phyloP scores from a whole-genome alignment of 2,113 vertebrate genomes.

The Pseudorhombus dupliciocellatus region DNA sequence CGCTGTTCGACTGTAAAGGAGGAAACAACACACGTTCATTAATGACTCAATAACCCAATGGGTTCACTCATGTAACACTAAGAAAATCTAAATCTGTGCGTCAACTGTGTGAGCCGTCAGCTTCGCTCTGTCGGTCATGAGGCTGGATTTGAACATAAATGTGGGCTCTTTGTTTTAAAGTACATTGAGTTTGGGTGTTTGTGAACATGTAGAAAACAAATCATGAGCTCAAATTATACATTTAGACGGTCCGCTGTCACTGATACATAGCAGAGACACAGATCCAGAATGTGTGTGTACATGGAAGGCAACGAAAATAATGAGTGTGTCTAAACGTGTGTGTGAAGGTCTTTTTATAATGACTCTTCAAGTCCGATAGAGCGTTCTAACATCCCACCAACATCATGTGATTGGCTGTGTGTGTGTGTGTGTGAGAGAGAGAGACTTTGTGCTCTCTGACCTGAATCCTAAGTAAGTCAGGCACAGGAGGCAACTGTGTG shows the following conservation, averaged over 20 bases:
- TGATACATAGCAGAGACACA: too few relatives aligned
- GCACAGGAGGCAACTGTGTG: constrained; percentile 26
- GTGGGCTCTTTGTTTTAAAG: too few relatives aligned
- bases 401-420: constrained; percentile 26
- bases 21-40: background rate
- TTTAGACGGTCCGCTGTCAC: too few relatives aligned
- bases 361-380: background rate
- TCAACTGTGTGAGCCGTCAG: background rate
- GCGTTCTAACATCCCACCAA: background rate
- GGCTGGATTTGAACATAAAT: background rate
- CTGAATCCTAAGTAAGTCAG: constrained; percentile 22
- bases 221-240: too few relatives aligned
- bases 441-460: constrained; percentile 46
- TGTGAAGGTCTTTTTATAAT: background rate
- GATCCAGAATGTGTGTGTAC: too few relatives aligned
- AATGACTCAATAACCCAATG: background rate
- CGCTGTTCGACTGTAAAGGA: background rate
- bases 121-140: background rate
- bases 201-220: too few relatives aligned
- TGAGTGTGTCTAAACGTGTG: background rate
- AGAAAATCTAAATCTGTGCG: too few relatives aligned
- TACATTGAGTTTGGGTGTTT: too few relatives aligned
- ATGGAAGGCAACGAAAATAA: too few relatives aligned
- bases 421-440: background rate
- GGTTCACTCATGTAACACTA: background rate